Evolutionary conservation across 1,140 invertebrate species (phyloP).

Genomic region (Pomacea maculata): DNA sequence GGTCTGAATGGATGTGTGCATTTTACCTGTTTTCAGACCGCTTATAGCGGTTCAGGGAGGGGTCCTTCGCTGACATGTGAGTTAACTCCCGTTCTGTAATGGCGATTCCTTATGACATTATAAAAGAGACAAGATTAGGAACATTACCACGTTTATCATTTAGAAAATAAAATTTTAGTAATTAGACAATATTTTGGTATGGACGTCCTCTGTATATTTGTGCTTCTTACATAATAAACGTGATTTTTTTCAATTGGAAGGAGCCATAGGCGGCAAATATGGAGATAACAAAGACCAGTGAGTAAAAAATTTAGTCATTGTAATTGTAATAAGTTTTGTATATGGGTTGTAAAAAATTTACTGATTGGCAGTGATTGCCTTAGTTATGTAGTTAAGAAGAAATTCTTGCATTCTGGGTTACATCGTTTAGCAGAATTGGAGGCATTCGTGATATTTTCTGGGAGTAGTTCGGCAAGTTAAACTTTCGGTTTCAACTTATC

Average conservation of each 20-base stretch:
- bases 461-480: too few relatives aligned
- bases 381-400: neutral
- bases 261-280: conserved; percentile 16
- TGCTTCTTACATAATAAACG: neutral
- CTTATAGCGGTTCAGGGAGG: too few relatives aligned
- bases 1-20: too few relatives aligned
- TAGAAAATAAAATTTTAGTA: neutral
- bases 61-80: too few relatives aligned
- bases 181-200: neutral
- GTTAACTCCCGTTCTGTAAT: neutral
- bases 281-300: conserved; percentile 18
- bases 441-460: too few relatives aligned
- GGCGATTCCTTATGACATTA: neutral
- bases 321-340: neutral
- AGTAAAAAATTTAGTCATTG: neutral
- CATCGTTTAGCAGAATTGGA: too few relatives aligned
- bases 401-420: too few relatives aligned
- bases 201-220: too few relatives aligned
- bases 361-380: too few relatives aligned
- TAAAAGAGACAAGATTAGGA: neutral
- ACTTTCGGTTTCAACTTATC: too few relatives aligned
- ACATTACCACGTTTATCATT: neutral
- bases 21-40: too few relatives aligned
- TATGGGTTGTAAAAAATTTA: neutral
- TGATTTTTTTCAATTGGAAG: conserved; percentile 6